A percentile compares a stretch with the other conserved stretches of the same genome.
phyloP scores from a whole-genome alignment of 2,888 invertebrate genomes.

The Eueremaeus valkanovi region DNA sequence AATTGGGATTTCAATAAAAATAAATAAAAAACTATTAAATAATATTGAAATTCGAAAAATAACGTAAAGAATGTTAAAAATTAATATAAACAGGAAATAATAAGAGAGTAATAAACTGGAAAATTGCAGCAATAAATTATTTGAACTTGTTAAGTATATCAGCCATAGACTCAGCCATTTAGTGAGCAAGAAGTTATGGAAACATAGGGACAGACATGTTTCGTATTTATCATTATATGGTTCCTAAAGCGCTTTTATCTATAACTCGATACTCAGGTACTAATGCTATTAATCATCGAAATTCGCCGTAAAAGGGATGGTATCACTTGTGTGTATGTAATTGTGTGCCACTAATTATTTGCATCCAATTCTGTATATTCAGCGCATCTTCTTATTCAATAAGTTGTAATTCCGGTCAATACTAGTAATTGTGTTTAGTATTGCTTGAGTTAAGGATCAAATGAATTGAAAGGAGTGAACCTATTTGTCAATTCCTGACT shows the following conservation, averaged over 20 bases:
- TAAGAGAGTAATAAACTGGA: background rate
- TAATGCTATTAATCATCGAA: slow-evolving; percentile 2
- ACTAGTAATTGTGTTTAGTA: background rate
- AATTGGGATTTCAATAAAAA: background rate
- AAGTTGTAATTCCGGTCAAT: background rate
- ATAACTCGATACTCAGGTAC: background rate
- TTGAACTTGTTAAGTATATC: background rate
- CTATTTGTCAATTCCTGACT: background rate
- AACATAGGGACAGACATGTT: background rate
- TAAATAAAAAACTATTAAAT: background rate
- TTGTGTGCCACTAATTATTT: background rate
- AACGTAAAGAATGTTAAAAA: background rate
- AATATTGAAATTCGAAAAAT: background rate
- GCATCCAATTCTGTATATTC: background rate
- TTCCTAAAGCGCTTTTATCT: background rate
- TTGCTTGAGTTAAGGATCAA: no score
- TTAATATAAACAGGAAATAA: slow-evolving; percentile 29
- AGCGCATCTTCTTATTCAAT: no score
- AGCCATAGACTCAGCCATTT: background rate
- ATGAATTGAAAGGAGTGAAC: no score
- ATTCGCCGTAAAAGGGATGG: background rate
- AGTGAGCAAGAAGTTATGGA: background rate
- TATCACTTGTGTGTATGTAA: background rate
- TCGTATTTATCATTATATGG: background rate
- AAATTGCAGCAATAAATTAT: slow-evolving; percentile 3